phyloP scores from a whole-genome alignment of 2,113 vertebrate genomes.

The Lepisosteus oculatus region DNA sequence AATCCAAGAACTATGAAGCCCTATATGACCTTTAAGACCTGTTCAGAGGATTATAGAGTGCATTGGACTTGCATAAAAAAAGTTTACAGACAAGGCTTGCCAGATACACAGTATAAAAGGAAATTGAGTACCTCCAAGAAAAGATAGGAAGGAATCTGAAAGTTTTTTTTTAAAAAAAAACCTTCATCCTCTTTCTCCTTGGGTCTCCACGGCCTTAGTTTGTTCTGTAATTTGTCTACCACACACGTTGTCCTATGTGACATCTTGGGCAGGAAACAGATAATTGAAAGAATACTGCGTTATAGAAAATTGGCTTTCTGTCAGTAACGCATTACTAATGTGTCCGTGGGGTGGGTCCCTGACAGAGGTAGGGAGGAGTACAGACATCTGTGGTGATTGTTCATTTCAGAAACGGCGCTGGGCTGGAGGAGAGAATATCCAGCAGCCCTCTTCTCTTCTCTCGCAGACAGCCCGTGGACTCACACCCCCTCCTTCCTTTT shows the following conservation, averaged over 20 bases:
- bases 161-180: too few relatives aligned
- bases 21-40: too few relatives aligned
- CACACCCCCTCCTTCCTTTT: too few relatives aligned
- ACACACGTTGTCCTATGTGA: conserved; percentile 18
- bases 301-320: conserved; percentile 29
- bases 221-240: conserved; percentile 16
- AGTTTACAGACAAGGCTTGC: too few relatives aligned
- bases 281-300: conserved; percentile 17
- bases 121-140: too few relatives aligned
- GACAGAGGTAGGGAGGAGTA: conserved; percentile 5
- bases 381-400: not conserved
- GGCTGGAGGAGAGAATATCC: not conserved
- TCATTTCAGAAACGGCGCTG: not conserved
- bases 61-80: too few relatives aligned
- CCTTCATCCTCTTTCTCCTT: not conserved
- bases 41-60: too few relatives aligned
- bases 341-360: not conserved
- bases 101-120: too few relatives aligned
- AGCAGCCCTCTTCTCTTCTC: not conserved
- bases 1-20: too few relatives aligned
- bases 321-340: not conserved
- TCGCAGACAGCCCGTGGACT: not conserved
- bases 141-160: too few relatives aligned
- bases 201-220: not conserved
- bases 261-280: not conserved